A percentile compares a stretch with the other conserved stretches of the same genome.
Evolutionary conservation across 2,113 vertebrate genomes (phyloP).

Genomic region (Lonchura striata): DNA sequence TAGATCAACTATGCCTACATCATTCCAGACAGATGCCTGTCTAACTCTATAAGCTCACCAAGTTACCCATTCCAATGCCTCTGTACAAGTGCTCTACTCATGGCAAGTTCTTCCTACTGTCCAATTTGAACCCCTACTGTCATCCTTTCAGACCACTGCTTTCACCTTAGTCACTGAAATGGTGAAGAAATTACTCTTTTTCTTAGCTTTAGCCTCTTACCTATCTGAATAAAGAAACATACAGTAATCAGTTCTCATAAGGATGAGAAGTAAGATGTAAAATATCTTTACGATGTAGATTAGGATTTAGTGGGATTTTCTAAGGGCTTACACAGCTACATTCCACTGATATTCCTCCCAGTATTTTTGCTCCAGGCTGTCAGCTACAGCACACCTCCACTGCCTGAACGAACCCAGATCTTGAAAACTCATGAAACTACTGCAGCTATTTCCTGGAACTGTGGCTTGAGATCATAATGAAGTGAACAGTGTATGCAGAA

Average conservation of each 20-base stretch:
- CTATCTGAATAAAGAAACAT: neutral
- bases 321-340: neutral
- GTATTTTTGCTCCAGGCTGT: rapidly evolving
- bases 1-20: constrained; percentile 22
- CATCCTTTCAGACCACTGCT: neutral
- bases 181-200: neutral
- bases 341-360: neutral
- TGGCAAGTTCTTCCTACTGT: neutral
- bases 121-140: neutral
- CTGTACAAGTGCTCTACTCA: neutral
- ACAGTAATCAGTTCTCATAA: neutral
- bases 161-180: neutral
- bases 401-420: neutral
- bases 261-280: neutral
- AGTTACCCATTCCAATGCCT: neutral
- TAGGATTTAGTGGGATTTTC: neutral
- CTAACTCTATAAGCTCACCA: constrained; percentile 38
- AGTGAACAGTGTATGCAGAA: neutral
- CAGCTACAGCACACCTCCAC: neutral
- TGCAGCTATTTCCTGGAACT: neutral
- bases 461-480: neutral
- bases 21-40: constrained; percentile 41
- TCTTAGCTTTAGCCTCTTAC: neutral
- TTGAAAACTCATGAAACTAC: neutral
- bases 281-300: neutral